Percentiles rank a stretch among this genome's conserved stretches.
Conservation (phyloP, 2,888 invertebrate species). For the Caenorhabditis auriculariae region DNA sequence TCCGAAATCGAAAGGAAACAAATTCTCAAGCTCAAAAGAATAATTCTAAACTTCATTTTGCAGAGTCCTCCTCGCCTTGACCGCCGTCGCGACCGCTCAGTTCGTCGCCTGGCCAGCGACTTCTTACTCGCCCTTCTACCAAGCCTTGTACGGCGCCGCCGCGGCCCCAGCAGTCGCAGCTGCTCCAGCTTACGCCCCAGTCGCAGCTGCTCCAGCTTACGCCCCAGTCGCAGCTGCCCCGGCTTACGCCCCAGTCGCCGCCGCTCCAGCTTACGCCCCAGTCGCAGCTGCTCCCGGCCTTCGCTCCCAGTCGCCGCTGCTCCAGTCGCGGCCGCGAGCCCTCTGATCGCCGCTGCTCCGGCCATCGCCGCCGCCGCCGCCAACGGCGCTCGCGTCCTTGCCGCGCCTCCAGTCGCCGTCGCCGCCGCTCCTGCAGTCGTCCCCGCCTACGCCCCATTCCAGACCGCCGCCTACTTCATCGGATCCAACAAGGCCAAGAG, state of each 20-base stretch:
- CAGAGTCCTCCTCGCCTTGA: constrained; percentile 21
- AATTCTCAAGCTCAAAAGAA: background rate
- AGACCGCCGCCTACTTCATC: constrained; percentile 29
- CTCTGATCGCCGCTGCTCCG: constrained; percentile 17
- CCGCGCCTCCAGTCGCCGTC: constrained; percentile 15
- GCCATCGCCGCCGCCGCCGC: constrained; percentile 11
- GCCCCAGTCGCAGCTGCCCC: constrained; percentile 20
- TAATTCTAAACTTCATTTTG: constrained; percentile 4
- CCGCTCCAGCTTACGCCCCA: constrained; percentile 20
- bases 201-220: constrained; percentile 10
- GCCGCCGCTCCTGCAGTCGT: constrained; percentile 20
- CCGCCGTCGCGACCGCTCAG: constrained; percentile 25
- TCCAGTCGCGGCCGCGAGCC: constrained; percentile 11
- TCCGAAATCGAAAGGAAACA: no score
- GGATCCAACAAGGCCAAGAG: constrained; percentile 34
- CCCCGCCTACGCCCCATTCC: constrained; percentile 38
- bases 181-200: constrained; percentile 9
- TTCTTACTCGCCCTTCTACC: constrained; percentile 42
- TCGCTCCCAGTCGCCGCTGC: constrained; percentile 5
- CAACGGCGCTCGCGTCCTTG: constrained; percentile 7
- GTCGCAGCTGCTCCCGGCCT: constrained; percentile 13
- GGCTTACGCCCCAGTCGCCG: constrained; percentile 14
- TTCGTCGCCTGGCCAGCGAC: constrained; percentile 38
- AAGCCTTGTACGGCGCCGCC: constrained; percentile 31
- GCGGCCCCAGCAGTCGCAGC: constrained; percentile 20